These are phyloP conservation scores for Harpalus rufipes DNA, from an alignment of 2,888 invertebrate genomes.

Conservation along the genomic window DNA sequence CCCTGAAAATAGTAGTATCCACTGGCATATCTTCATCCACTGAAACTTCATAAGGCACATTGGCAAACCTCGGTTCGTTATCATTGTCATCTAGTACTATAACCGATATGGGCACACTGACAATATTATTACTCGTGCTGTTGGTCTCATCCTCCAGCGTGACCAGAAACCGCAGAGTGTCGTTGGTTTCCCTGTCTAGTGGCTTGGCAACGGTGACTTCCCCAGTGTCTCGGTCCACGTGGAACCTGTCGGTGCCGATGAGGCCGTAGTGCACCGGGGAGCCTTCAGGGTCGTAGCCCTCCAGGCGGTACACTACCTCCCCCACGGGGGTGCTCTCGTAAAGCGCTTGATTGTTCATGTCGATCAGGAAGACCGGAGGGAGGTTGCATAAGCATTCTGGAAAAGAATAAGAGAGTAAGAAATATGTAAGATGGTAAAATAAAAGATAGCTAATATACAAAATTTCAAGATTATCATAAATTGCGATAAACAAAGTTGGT, in stretches of 20 bases:
- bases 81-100: conserved; percentile 94
- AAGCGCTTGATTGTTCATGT: conserved; percentile 88
- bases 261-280: conserved; percentile 85
- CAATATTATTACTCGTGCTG: conserved; percentile 82
- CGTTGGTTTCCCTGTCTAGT: conserved; percentile 91
- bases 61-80: conserved; percentile 88
- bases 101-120: conserved; percentile 87
- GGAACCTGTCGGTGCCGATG: conserved; percentile 89
- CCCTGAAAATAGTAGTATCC: conserved; percentile 84
- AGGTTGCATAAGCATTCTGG: conserved; percentile 75
- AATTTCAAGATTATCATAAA: too few species aligned
- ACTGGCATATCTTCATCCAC: conserved; percentile 87
- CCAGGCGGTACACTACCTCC: conserved; percentile 86
- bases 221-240: conserved; percentile 87
- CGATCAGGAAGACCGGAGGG: conserved; percentile 86
- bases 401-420: background rate
- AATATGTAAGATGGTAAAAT: background rate
- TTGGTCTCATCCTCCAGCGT: conserved; percentile 88
- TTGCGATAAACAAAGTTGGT: too few species aligned
- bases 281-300: conserved; percentile 90
- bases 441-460: too few species aligned
- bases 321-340: conserved; percentile 90
- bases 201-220: conserved; percentile 88
- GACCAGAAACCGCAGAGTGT: conserved; percentile 88
- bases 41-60: conserved; percentile 89